Evolutionary conservation across 2,113 vertebrate species (phyloP).

Genomic region (Aegypius monachus): DNA sequence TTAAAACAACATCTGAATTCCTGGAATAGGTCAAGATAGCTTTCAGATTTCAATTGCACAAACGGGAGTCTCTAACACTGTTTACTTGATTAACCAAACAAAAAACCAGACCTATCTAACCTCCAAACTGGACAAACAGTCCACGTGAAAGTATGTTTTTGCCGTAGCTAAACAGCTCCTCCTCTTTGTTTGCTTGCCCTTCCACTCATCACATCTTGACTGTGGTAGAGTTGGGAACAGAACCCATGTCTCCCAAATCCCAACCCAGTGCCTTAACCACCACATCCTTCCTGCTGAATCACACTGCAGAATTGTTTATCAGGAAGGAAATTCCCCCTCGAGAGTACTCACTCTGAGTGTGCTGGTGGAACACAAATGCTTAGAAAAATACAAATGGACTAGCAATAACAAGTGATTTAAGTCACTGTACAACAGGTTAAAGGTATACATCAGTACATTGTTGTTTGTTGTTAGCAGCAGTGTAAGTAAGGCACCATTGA

Average conservation of each 20-base stretch:
- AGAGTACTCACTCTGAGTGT: conserved; percentile 6
- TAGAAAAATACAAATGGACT: conserved; percentile 4
- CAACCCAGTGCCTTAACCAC: conserved; percentile 28
- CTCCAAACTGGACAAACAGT: background rate
- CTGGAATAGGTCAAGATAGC: background rate
- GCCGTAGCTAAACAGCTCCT: background rate
- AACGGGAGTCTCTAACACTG: background rate
- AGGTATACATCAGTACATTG: background rate
- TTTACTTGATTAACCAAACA: background rate
- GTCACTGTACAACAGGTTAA: background rate
- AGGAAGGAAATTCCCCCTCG: conserved; percentile 54
- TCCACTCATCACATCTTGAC: background rate
- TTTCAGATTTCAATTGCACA: background rate
- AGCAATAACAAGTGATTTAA: conserved; percentile 15
- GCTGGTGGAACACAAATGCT: conserved; percentile 33
- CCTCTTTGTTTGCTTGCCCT: conserved; percentile 39
- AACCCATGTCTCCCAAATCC: conserved; percentile 23
- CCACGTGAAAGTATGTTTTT: background rate
- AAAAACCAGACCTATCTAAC: background rate
- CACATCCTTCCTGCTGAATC: conserved; percentile 64
- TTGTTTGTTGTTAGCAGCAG: background rate
- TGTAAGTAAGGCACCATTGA: rapidly evolving
- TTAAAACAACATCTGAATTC: background rate
- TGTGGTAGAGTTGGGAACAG: conserved; percentile 29
- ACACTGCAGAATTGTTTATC: conserved; percentile 30